phyloP scores from a whole-genome alignment of 2,888 invertebrate species.

The Trypoxylon attenuatum region DNA sequence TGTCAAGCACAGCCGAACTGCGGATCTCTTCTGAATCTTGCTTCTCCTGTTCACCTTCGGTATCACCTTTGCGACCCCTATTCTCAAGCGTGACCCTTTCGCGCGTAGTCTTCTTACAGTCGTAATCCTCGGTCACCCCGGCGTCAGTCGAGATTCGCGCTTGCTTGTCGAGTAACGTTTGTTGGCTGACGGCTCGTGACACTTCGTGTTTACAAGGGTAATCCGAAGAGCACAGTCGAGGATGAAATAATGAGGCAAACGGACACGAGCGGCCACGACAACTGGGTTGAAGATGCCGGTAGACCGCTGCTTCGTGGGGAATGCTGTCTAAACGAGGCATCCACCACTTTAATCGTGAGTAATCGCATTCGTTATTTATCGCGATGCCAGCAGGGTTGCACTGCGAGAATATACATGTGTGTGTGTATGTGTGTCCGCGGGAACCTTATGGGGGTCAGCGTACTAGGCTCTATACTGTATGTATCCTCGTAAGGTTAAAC shows the following conservation, averaged over 20 bases:
- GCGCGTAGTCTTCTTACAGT: background rate
- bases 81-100: background rate
- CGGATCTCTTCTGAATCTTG: slow-evolving; percentile 17
- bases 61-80: background rate
- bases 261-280: slow-evolving; percentile 12
- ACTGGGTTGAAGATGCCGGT: slow-evolving; percentile 45
- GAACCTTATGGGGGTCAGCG: slow-evolving; percentile 18
- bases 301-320: slow-evolving; percentile 27
- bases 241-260: slow-evolving; percentile 33
- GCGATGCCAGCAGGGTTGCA: background rate
- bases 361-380: no score
- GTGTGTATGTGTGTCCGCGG: background rate
- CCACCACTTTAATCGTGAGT: slow-evolving; percentile 45
- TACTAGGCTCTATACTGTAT: slow-evolving; percentile 17
- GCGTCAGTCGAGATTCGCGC: background rate
- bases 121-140: background rate
- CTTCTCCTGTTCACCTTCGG: slow-evolving; percentile 4
- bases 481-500: background rate
- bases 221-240: slow-evolving; percentile 1
- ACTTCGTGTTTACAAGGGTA: slow-evolving; percentile 4
- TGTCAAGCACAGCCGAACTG: slow-evolving; percentile 9
- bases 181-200: background rate
- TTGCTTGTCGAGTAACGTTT: background rate
- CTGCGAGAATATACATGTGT: no score
- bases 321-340: slow-evolving; percentile 28